Evolutionary conservation across 2,113 vertebrate genomes (phyloP).

Genomic region (Tachysurus fulvidraco): DNA sequence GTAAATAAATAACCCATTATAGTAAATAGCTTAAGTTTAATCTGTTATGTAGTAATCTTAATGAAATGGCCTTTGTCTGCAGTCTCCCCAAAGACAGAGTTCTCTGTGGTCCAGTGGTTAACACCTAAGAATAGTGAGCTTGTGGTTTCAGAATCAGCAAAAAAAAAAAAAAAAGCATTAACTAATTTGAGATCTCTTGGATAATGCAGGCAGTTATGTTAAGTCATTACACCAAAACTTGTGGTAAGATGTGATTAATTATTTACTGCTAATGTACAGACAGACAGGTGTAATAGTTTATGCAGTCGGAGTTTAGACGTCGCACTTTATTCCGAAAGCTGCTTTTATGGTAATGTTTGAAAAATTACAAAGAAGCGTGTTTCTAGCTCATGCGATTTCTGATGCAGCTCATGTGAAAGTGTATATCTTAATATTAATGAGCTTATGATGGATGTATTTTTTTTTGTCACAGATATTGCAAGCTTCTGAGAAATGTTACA

Average conservation of each 20-base stretch:
- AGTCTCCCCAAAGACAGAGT: neutral
- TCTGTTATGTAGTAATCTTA: neutral
- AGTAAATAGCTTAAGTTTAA: neutral
- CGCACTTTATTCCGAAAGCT: neutral
- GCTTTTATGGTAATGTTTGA: neutral
- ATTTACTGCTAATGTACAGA: neutral
- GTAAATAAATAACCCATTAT: neutral
- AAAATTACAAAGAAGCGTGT: neutral
- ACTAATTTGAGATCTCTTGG: neutral
- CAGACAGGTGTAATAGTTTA: neutral
- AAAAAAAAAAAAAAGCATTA: neutral
- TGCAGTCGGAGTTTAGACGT: neutral
- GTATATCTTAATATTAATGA: neutral
- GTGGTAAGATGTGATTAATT: neutral
- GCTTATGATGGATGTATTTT: slow-evolving; percentile 4
- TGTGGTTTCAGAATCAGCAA: neutral
- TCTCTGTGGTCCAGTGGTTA: neutral
- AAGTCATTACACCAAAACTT: neutral
- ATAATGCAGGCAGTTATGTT: neutral
- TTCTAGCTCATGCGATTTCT: neutral
- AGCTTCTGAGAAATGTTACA: neutral
- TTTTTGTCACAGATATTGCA: neutral
- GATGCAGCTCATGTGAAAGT: neutral
- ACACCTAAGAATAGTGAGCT: neutral
- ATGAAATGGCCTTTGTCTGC: neutral